Conservation (phyloP, 2,113 vertebrate genomes). For the Xiphophorus maculatus region DNA sequence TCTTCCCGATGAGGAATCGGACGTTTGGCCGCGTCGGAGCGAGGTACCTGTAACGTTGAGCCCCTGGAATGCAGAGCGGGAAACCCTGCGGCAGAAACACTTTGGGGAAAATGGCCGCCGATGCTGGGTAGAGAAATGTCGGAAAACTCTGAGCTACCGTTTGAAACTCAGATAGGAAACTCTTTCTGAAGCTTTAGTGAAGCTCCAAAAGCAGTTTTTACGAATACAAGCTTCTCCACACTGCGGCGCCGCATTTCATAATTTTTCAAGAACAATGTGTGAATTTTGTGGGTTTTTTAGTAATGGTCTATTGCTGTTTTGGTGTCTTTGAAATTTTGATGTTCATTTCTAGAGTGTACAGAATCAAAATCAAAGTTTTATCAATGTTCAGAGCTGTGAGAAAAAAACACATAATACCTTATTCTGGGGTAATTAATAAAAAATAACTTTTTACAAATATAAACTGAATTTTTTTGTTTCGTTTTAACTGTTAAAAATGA, state of each 20-base stretch:
- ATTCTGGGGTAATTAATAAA: not conserved
- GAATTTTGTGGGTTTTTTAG: not conserved
- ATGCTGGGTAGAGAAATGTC: not conserved
- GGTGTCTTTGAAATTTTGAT: not conserved
- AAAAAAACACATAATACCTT: not conserved
- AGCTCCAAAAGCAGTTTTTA: not conserved
- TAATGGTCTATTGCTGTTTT: not conserved
- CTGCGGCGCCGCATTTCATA: not conserved
- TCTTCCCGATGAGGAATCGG: not conserved
- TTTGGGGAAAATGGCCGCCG: not conserved
- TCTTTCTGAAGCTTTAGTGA: not conserved
- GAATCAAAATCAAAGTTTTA: not conserved
- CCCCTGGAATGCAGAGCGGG: conserved; percentile 11
- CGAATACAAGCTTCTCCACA: conserved; percentile 18
- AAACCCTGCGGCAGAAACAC: conserved; percentile 7
- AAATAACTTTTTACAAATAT: not conserved
- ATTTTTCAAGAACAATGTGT: conserved; percentile 12
- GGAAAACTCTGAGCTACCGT: not conserved
- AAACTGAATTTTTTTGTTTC: not conserved
- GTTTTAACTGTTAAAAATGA: not conserved
- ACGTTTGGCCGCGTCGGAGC: not conserved
- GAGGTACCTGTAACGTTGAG: not conserved
- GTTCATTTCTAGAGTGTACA: too few relatives aligned
- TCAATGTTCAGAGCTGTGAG: not conserved
- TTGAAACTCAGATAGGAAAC: not conserved